Base-by-base conservation (phyloP, 1,140 invertebrate genomes). In the Himalopsyche phryganea region DNA sequence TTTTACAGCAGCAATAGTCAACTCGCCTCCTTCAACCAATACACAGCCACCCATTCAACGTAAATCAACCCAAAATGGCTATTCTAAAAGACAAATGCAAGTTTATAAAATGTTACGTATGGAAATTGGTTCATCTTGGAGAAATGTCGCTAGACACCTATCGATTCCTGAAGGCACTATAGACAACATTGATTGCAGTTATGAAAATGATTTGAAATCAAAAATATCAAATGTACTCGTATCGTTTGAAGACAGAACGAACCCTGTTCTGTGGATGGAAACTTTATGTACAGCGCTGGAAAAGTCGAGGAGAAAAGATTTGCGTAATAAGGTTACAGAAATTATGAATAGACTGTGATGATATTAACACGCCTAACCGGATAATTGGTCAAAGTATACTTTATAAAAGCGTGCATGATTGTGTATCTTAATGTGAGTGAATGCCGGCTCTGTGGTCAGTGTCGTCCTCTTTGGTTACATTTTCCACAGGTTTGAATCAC, bases 41-140 rank as follows among this genome's bases (percentile, higher is more conserved):
- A n/a, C n/a, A n/a, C n/a, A n/a, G n/a, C n/a, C n/a, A n/a, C n/a
- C n/a, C n/a, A n/a, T n/a, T n/a, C n/a, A n/a, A n/a, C n/a, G n/a
- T 11, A 13, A 11, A 40, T 11, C 38, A 15, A 3, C 4, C 38
- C 15, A 15, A 15, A 40, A 40, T 15, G 15, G n/a, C 15, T 11
- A 5, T 15, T 11, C 38, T 11, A 40, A n/a, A 11, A 13, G 15
- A 11, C 11, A 40, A 40, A 15, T n/a, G 3, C 3, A 40, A 36
- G 45, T 58, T 47, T 41, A 51, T 33, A 10, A 47, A 46, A 11
- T 58, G 10, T 6, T 58, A 5, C 36, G 40, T 20, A 28, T 44
- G 14, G 53, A 61, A 58, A 40, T 61, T 18, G 60, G 60, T 4
- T 13, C 17, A 20, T 23, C n/a, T 38, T 61, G 60, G 60, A 44